A percentile compares a stretch with the other conserved stretches of the same genome.
Evolutionary conservation across 2,113 vertebrate genomes (phyloP).

Genomic region (Paratilapia polleni): DNA sequence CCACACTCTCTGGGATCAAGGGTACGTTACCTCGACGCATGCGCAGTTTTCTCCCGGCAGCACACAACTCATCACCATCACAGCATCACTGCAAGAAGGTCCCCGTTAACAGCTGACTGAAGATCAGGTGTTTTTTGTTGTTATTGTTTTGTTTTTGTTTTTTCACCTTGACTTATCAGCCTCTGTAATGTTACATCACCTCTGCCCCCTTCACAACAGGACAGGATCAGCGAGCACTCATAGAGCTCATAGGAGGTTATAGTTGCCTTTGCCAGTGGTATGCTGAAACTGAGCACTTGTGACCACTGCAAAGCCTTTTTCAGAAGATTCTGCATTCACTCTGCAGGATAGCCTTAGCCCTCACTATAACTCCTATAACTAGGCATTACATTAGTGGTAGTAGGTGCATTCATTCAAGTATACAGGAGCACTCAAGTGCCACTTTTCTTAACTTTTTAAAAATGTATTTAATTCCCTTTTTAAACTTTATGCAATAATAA

Average conservation of each 20-base stretch:
- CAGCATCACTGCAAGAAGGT: constrained; percentile 8
- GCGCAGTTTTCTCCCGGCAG: constrained; percentile 19
- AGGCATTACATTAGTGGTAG: neutral
- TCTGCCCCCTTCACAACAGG: neutral
- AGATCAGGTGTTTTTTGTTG: constrained; percentile 21
- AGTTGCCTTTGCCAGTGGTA: neutral
- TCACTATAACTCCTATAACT: neutral
- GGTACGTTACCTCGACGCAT: neutral
- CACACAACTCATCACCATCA: neutral
- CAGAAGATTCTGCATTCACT: neutral
- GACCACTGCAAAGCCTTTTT: neutral
- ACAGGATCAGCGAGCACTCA: neutral
- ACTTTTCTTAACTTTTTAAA: neutral
- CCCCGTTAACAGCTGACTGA: constrained; percentile 17
- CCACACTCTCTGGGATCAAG: neutral
- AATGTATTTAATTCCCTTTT: neutral
- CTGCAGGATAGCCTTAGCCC: neutral
- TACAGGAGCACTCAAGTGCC: neutral
- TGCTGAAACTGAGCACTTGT: neutral
- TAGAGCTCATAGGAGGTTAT: neutral
- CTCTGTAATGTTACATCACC: neutral
- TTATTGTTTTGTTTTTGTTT: too few relatives aligned
- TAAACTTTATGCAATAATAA: neutral
- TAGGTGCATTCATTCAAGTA: neutral
- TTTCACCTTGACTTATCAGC: neutral